Percentiles rank a stretch among this genome's conserved stretches.
Conservation (phyloP, 2,797 vertebrate species). For the Melanotaenia pygmaea region DNA sequence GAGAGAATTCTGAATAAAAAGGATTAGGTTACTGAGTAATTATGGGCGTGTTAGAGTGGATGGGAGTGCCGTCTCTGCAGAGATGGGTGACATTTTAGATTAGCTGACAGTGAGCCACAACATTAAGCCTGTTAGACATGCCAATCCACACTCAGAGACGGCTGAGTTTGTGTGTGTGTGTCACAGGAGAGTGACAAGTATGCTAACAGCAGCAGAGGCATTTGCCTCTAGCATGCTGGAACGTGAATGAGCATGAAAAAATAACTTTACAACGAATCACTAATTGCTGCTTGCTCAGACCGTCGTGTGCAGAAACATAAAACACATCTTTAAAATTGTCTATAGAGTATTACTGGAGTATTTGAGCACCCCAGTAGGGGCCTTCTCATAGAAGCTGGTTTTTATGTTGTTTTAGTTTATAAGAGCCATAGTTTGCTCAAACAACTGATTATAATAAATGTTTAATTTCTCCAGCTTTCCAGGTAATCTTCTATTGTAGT, state of each 20-base stretch:
- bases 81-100: constrained; percentile 17
- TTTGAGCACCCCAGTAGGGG: too few relatives aligned
- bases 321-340: not conserved
- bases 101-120: constrained; percentile 23
- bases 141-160: constrained; percentile 17
- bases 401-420: too few relatives aligned
- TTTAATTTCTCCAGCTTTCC: too few relatives aligned
- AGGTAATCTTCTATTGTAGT: too few relatives aligned
- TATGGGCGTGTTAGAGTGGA: constrained; percentile 5
- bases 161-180: not conserved
- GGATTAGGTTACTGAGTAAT: not conserved
- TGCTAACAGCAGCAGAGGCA: constrained; percentile 51
- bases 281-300: constrained; percentile 59
- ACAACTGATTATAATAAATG: too few relatives aligned
- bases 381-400: too few relatives aligned
- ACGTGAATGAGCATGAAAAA: constrained; percentile 60
- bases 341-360: too few relatives aligned
- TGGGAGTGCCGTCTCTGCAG: constrained; percentile 12
- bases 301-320: constrained; percentile 6
- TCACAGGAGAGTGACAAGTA: constrained; percentile 38
- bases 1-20: not conserved
- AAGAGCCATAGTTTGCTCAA: too few relatives aligned
- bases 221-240: constrained; percentile 68
- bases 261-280: constrained; percentile 39
- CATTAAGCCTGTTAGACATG: constrained; percentile 18